Percentiles rank a stretch among this genome's conserved stretches.
Evolutionary conservation across 2,888 invertebrate genomes (phyloP).

Genomic region (Ormyrus nitidulus): DNA sequence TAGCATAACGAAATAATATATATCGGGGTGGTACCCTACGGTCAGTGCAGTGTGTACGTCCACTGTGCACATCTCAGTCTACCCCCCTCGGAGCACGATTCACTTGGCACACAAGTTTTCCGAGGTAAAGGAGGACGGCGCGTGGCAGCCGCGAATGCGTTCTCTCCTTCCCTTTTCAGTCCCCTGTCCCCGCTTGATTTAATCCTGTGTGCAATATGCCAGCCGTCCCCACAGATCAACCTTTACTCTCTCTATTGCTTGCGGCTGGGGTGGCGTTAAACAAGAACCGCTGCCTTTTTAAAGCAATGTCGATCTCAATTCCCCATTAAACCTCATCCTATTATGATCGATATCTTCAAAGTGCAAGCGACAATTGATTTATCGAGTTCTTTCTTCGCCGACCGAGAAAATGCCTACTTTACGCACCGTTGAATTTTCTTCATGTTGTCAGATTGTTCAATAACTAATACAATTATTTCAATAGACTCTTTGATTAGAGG

Average conservation of each 20-base stretch:
- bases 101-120: slow-evolving; percentile 73
- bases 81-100: slow-evolving; percentile 66
- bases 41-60: background rate
- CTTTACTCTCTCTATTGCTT: background rate
- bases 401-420: too few species aligned
- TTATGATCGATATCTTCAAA: slow-evolving; percentile 67
- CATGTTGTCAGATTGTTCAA: too few species aligned
- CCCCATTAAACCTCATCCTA: slow-evolving; percentile 74
- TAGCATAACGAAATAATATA: slow-evolving; percentile 69
- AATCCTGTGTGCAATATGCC: slow-evolving; percentile 74
- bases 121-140: slow-evolving; percentile 1
- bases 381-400: too few species aligned
- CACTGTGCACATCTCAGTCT: background rate
- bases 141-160: background rate
- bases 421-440: too few species aligned
- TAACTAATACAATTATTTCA: too few species aligned
- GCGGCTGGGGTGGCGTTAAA: slow-evolving; percentile 49
- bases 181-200: slow-evolving; percentile 69
- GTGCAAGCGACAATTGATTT: too few species aligned
- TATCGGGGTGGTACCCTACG: background rate
- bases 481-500: too few species aligned
- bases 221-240: slow-evolving; percentile 58
- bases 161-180: too few species aligned
- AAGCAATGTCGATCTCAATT: slow-evolving; percentile 71
- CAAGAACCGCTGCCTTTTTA: slow-evolving; percentile 73